Evolutionary conservation across 2,797 vertebrate species (phyloP).

Genomic region (Syngnathus acus): DNA sequence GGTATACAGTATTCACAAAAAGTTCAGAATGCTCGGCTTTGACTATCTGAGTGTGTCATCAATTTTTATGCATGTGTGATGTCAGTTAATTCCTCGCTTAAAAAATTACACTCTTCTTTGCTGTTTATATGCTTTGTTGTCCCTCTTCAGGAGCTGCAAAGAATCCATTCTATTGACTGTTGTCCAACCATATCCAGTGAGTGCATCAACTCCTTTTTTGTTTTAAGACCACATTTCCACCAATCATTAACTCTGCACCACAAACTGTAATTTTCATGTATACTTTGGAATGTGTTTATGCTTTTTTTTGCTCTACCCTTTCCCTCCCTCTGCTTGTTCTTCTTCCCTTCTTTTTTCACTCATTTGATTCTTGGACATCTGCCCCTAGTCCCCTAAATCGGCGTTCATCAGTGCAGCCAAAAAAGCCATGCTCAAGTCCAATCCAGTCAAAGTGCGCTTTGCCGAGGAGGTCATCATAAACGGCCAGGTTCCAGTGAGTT

Average conservation of each 20-base stretch:
- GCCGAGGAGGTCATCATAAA: conserved; percentile 98
- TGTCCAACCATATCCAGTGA: conserved; percentile 91
- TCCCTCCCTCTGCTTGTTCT: conserved; percentile 19
- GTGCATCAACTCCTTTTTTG: conserved; percentile 48
- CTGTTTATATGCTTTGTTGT: conserved; percentile 12
- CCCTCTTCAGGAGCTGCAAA: conserved; percentile 84
- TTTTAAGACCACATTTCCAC: background rate
- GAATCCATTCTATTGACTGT: conserved; percentile 92
- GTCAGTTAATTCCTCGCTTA: background rate
- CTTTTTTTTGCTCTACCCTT: conserved; percentile 8
- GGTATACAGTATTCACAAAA: background rate
- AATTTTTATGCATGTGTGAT: background rate
- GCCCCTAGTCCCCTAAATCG: conserved; percentile 89
- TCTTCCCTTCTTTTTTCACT: conserved; percentile 2
- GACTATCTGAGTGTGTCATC: background rate
- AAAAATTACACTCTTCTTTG: background rate
- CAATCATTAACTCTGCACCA: background rate
- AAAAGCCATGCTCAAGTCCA: conserved; percentile 98
- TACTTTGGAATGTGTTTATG: conserved; percentile 24
- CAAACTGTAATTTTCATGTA: background rate
- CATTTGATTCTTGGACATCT: conserved; percentile 27
- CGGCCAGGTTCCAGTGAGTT: conserved; percentile 93
- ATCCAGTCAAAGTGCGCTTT: conserved; percentile 97
- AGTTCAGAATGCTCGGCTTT: background rate
- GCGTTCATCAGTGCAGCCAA: conserved; percentile 99